Base-by-base conservation (phyloP, 2,113 vertebrate genomes). In the Brachyhypopomus occidentalis region DNA sequence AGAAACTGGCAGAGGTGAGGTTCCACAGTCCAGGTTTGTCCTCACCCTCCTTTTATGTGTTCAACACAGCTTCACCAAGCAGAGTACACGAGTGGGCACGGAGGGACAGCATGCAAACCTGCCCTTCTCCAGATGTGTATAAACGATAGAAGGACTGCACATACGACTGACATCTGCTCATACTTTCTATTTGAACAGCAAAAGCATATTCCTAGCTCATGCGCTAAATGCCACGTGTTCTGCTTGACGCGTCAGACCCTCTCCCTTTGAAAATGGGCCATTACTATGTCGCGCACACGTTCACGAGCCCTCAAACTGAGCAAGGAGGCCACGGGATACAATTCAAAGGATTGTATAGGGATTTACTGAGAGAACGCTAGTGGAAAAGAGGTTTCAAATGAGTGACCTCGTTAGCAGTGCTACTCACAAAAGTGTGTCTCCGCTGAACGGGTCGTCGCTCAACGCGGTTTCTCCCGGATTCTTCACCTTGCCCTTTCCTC, bases 401-500 rank as follows among this genome's bases (percentile, higher is more conserved):
- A 20, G 30, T 67, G 34, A 1, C 14, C 62, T 30, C 22, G 27
- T 14, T 55, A 17, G 25, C 12, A 16, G 12, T 20, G 38, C 11
- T 64, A 85, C 84, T 79, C 62, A 82, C 84, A 41, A 78, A 66
- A 36, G 74, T 20, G 78, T 1, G 38, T 90, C 89, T 59, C 86
- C 89, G 19, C 79, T 84, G 12, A 88, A 83, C n/a, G 88, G 85
- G 83, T 84, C 12, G 63, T 70, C 86, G 27, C 80, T 82, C 55
- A 75, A 83, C 83, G 20, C 88, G 72, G 89, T 93, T 89, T 88
- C 88, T 80, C 83, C 91, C 11, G 76, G 75, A 77, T 84, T 84
- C 87, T 87, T 94, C 14, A 45, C 62, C 38, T 87, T 89, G 25
- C 69, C 3, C 86, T 92, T 93, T 66, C 55, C 86, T 85, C 88